Evolutionary conservation across 1,140 invertebrate species (phyloP).

Genomic region (Teleopsis dalmanni): DNA sequence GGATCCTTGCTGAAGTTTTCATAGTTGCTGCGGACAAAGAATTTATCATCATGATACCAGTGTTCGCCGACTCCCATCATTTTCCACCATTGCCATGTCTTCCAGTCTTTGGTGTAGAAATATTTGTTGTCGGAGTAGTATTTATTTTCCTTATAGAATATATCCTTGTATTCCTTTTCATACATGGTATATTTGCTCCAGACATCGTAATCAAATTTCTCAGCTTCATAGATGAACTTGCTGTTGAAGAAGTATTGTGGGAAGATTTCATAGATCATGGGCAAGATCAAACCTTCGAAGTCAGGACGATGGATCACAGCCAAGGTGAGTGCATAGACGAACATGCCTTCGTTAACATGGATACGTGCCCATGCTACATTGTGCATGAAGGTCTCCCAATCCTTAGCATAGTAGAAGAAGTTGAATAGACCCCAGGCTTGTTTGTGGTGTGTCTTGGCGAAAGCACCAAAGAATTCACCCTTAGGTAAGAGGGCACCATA

Average conservation of each 20-base stretch:
- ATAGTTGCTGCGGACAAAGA: constrained; percentile 9
- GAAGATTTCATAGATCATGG: constrained; percentile 52
- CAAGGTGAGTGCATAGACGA: constrained; percentile 49
- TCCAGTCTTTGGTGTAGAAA: constrained; percentile 39
- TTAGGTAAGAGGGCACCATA: constrained; percentile 42
- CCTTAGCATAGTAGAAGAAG: constrained; percentile 51
- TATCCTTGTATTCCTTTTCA: constrained; percentile 10
- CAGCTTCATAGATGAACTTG: constrained; percentile 12
- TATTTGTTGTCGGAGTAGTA: constrained; percentile 13
- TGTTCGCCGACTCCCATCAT: constrained; percentile 32
- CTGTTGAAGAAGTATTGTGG: constrained; percentile 49
- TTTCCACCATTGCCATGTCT: constrained; percentile 42
- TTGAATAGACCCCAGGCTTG: constrained; percentile 47
- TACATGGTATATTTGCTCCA: constrained; percentile 14
- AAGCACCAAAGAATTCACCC: constrained; percentile 48
- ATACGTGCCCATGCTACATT: constrained; percentile 50
- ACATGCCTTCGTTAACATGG: constrained; percentile 52
- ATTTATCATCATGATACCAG: constrained; percentile 10
- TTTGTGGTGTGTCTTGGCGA: constrained; percentile 41
- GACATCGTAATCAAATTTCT: constrained; percentile 17
- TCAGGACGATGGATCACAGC: constrained; percentile 50
- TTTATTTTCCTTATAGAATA: constrained; percentile 9
- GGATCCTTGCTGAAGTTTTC: constrained; percentile 5
- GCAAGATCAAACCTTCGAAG: constrained; percentile 49
- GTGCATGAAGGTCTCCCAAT: constrained; percentile 54